Conservation (phyloP, 92 coral and sea anemone species). For the Meandrina meandrites region DNA sequence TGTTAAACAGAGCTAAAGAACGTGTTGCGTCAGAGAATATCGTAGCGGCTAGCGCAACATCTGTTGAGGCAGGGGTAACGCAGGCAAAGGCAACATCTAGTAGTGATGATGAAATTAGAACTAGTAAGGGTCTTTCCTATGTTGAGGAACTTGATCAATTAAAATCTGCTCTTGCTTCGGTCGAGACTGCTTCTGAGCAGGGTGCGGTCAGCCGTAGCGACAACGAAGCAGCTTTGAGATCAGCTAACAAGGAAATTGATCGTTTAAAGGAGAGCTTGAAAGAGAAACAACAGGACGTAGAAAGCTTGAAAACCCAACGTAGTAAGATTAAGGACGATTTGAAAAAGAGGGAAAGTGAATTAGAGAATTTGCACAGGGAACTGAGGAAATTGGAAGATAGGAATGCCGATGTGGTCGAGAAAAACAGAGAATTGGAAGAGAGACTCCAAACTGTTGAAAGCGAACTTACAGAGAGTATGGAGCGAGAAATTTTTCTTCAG, state of each 20-base stretch:
- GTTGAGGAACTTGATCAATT: constrained; percentile 53
- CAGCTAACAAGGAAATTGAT: constrained; percentile 58
- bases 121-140: constrained; percentile 37
- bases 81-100: constrained; percentile 52
- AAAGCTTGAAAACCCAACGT: constrained; percentile 22
- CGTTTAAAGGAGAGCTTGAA: constrained; percentile 54
- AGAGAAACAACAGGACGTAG: constrained; percentile 45
- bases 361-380: constrained; percentile 43
- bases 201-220: constrained; percentile 50
- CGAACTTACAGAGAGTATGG: constrained; percentile 64
- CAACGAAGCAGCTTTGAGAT: constrained; percentile 47
- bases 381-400: constrained; percentile 56
- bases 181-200: constrained; percentile 44
- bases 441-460: constrained; percentile 69
- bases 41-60: constrained; percentile 1
- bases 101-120: constrained; percentile 26
- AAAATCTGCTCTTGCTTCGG: constrained; percentile 49
- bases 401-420: constrained; percentile 52
- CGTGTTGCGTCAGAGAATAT: constrained; percentile 54
- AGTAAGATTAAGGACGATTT: constrained; percentile 37
- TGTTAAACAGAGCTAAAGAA: constrained; percentile 75
- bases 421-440: constrained; percentile 64
- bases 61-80: constrained; percentile 47
- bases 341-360: constrained; percentile 47
- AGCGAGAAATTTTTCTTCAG: constrained; percentile 62